Base-by-base conservation (phyloP, 2,888 invertebrate species). In the Tanytarsus gracilentus region DNA sequence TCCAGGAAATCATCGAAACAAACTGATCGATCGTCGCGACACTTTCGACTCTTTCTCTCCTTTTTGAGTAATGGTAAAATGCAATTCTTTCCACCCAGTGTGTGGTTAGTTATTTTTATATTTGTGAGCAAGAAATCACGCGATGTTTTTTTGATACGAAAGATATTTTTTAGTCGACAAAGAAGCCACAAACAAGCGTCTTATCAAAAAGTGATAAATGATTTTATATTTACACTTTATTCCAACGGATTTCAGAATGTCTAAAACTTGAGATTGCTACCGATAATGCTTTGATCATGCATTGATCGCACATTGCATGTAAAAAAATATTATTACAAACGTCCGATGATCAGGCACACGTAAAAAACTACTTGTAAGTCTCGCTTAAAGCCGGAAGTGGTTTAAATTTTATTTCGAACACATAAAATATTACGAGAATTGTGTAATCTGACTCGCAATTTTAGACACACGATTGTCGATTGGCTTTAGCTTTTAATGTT, bases 291-390 rank as follows among this genome's bases (percentile, higher is more conserved):
- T 58, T 58, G 14, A 48, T 26, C 48, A 58, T 48, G 29, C 58
- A 58, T 26, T 58, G 58, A 48, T 58, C 58, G 16, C 58, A 58
- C 48, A 58, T 48, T 18, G 23, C 16, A 44, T n/a, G n/a, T n/a
- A n/a, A n/a, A n/a, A n/a, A n/a, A n/a, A n/a, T n/a, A n/a, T n/a
- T n/a, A n/a, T n/a, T n/a, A n/a, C n/a, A n/a, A n/a, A n/a, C n/a
- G n/a, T n/a, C n/a, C n/a, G n/a, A n/a, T n/a, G n/a, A n/a, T n/a
- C n/a, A n/a, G n/a, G n/a, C n/a, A n/a, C n/a, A n/a, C n/a, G 11
- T 7, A 40, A 40, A 44, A 44, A 21, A 44, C 11, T n/a, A 21
- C 21, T 7, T 8, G 18, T 7, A 7, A 21, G 40, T 44, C 18
- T 8, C 23, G 23, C 9, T 33, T 33, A 4, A 27, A 2, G 18